Conservation (phyloP, 2,797 vertebrate genomes). For the Menidia menidia region DNA sequence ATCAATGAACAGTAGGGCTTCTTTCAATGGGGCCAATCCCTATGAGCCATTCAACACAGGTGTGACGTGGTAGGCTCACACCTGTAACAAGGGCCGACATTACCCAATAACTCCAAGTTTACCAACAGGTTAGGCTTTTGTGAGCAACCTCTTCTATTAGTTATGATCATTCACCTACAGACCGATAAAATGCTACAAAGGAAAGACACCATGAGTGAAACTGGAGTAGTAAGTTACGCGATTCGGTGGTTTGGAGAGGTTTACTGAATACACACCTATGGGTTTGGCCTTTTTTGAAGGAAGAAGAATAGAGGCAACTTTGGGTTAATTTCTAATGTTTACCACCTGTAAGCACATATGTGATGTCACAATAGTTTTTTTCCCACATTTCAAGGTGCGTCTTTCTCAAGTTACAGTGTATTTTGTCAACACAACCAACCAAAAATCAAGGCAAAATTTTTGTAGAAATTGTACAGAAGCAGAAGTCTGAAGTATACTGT, state of each 20-base stretch:
- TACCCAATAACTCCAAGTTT: background rate
- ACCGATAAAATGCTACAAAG: background rate
- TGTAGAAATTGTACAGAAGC: too few species aligned
- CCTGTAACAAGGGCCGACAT: too few species aligned
- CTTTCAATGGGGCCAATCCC: background rate
- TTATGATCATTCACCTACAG: background rate
- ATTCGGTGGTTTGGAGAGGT: background rate
- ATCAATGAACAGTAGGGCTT: background rate
- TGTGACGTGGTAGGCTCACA: background rate
- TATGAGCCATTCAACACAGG: background rate
- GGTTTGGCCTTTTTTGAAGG: background rate
- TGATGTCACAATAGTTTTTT: too few species aligned
- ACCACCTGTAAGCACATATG: too few species aligned
- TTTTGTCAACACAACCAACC: too few species aligned
- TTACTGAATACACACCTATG: background rate
- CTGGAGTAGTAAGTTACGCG: background rate
- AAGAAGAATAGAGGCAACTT: background rate
- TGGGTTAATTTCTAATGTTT: too few species aligned
- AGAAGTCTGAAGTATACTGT: too few species aligned
- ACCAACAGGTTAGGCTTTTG: background rate
- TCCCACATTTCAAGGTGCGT: too few species aligned
- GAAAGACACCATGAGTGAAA: background rate
- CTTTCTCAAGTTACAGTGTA: too few species aligned
- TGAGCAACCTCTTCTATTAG: background rate
- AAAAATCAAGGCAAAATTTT: too few species aligned